Percentiles rank a stretch among this genome's conserved stretches.
phyloP scores from a whole-genome alignment of 2,113 vertebrate species.

The Amphiprion percula region DNA sequence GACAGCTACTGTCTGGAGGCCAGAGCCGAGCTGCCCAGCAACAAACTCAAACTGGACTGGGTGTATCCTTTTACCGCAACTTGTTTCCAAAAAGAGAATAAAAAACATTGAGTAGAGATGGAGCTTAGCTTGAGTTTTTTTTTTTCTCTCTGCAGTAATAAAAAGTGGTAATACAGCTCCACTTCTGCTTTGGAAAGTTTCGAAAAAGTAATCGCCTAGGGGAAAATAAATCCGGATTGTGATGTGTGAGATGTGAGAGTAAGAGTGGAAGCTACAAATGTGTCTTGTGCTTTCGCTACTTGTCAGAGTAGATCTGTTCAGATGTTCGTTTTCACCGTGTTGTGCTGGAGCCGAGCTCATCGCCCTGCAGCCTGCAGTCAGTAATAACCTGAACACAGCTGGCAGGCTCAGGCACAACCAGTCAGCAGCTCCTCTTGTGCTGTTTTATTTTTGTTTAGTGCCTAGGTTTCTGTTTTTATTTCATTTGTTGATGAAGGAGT shows the following conservation, averaged over 20 bases:
- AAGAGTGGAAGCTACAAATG: conserved; percentile 19
- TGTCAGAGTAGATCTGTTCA: conserved; percentile 55
- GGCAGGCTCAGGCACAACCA: conserved; percentile 37
- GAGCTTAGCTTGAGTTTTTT: background rate
- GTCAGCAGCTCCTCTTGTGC: conserved; percentile 62
- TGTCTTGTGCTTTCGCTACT: background rate
- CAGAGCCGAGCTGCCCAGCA: conserved; percentile 91
- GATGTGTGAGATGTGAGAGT: conserved; percentile 12
- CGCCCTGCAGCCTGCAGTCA: conserved; percentile 48
- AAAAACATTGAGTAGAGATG: background rate
- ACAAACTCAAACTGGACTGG: conserved; percentile 97
- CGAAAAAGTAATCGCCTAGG: conserved; percentile 9
- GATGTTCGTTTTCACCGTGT: conserved; percentile 19
- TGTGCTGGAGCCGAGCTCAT: conserved; percentile 10
- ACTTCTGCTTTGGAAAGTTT: conserved; percentile 2
- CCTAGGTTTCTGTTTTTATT: conserved; percentile 29
- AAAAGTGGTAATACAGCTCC: background rate
- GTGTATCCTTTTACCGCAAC: conserved; percentile 94
- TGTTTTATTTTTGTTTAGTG: conserved; percentile 33
- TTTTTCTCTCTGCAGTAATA: background rate
- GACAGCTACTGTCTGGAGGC: conserved; percentile 94
- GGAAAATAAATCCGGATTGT: conserved; percentile 15
- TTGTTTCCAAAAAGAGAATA: background rate
- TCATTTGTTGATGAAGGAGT: conserved; percentile 23
- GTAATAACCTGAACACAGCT: conserved; percentile 53